Evolutionary conservation across 2,113 vertebrate genomes (phyloP), one percentile per base, ranked within the genome.

Genomic region (Falcunculus frontatus): DNA sequence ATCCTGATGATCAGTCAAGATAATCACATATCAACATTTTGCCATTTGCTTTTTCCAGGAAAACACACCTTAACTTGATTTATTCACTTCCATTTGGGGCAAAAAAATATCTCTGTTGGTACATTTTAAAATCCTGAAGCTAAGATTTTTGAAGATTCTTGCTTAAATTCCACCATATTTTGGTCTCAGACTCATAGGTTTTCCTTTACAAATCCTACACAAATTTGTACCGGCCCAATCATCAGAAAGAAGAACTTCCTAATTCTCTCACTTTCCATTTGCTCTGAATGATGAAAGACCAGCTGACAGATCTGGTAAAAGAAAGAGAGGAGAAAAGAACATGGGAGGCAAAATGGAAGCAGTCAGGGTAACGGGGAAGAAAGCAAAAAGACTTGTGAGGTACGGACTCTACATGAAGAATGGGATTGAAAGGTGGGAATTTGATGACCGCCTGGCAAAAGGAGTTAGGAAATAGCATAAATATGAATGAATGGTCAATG

Each of bases 221-320:
- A 75, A 56, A 70, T 77, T 74, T 35, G 32, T 62, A 62, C 12
- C 0, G 0, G 5, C 1, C 2, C 7, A 57, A 12, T 60, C 10
- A 55, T 12, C 6, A 21, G 16, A 92, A 75, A 41, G 16, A 80
- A 53, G 20, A 75, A 26, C 5, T 13, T 70, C 32, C 26, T 1
- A 2, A 33, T 47, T 30, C 7, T 67, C 70, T 93, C 3, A 7
- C 4, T 49, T 69, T 20, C 18, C 7, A 21, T 77, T 75, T 84
- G 5, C 14, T 87, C 10, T 68, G 30, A 42, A 59, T 55, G 7
- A 39, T 72, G 27, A 63, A 50, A 50, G 35, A 75, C 21, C n/a
- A 93, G 10, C 49, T 87, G 30, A 32, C 9, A 84, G n/a, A 65
- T 8, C 27, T 37, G 17, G 8, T 29, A 55, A 70, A 91, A 63